Evolutionary conservation across 2,113 vertebrate species (phyloP).

Genomic region (Semnornis frantzii): DNA sequence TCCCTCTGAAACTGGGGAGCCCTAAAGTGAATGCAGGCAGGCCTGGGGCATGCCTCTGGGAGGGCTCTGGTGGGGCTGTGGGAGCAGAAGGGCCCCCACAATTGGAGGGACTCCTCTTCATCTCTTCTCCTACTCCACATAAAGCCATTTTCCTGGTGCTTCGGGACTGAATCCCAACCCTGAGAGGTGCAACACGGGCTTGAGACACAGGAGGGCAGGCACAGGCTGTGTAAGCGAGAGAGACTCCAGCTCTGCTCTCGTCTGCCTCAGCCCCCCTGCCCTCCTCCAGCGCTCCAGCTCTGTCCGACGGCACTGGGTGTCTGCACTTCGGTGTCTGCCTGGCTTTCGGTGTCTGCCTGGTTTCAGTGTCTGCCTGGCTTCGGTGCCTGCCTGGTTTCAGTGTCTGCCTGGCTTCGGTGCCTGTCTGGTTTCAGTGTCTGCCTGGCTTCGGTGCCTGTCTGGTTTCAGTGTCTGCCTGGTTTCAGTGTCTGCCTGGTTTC

Average conservation of each 20-base stretch:
- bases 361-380: no score
- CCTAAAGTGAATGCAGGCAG: no score
- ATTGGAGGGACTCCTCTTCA: background rate
- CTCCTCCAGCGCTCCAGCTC: background rate
- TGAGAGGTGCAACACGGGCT: background rate
- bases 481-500: no score
- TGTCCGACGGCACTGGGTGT: no score
- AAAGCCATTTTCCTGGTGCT: rapidly evolving
- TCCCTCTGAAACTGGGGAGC: no score
- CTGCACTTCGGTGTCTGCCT: background rate
- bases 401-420: no score
- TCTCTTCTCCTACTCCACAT: rapidly evolving
- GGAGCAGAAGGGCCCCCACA: background rate
- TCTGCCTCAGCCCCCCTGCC: background rate
- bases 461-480: no score
- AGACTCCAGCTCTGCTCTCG: background rate
- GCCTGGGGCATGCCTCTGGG: background rate
- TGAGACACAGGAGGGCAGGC: slow-evolving; percentile 61
- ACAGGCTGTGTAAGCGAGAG: background rate
- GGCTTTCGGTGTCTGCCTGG: no score
- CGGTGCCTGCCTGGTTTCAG: no score
- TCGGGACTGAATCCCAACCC: background rate
- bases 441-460: no score
- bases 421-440: no score
- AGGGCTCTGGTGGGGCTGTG: background rate